These are phyloP conservation scores for Cheiracanthium punctorium DNA, from an alignment of 2,888 invertebrate species.

Conservation along the genomic window DNA sequence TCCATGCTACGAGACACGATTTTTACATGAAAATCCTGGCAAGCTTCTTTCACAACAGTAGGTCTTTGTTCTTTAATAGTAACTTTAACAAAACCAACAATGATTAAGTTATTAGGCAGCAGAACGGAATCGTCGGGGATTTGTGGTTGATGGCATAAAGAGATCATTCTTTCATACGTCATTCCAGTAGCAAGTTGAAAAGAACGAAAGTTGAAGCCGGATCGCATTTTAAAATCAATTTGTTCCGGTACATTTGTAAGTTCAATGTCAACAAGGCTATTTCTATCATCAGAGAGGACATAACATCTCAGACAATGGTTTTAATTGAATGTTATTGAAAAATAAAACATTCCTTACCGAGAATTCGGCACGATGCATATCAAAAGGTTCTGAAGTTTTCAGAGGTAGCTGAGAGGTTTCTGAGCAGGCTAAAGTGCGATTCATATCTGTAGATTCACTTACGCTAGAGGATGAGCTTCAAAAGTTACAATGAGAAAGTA, in stretches of 20 bases:
- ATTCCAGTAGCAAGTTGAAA: neutral
- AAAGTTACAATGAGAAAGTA: too few species aligned
- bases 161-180: neutral
- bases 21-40: neutral
- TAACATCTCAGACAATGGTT: too few species aligned
- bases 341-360: too few species aligned
- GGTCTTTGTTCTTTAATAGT: constrained; percentile 34
- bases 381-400: too few species aligned
- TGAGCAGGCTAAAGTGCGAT: too few species aligned
- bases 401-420: too few species aligned
- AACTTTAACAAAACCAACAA: constrained; percentile 23
- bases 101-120: constrained; percentile 35
- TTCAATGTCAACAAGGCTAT: neutral
- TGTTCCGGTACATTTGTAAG: neutral
- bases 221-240: neutral
- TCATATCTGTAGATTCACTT: too few species aligned
- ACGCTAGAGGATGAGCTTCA: too few species aligned
- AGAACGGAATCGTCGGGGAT: constrained; percentile 6
- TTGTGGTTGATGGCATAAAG: constrained; percentile 30
- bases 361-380: too few species aligned
- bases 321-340: too few species aligned
- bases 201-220: neutral
- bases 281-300: neutral
- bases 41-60: constrained; percentile 14
- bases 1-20: neutral